Base-by-base conservation (phyloP, 30 jellyfish, hydroid and myxozoan species). In the Chironex yamaguchii region DNA sequence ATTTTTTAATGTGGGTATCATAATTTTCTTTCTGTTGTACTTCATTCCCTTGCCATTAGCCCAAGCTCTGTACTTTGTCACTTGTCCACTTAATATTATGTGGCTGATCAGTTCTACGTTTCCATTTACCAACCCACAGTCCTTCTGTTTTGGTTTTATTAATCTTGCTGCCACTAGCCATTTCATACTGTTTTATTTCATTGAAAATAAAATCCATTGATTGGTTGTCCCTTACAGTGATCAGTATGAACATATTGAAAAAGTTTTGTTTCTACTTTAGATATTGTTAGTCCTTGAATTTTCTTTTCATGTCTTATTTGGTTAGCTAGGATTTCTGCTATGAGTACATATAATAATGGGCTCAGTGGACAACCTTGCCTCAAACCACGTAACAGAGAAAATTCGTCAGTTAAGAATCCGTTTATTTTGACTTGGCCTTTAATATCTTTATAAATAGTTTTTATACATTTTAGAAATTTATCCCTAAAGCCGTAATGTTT, bases 71-170 rank as follows among this genome's bases (percentile, higher is more conserved):
- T 34, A 49, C 32, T 0, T 76, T 51, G 32, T 49, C 58, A n/a
- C 58, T 76, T 25, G 29, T 9, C 88, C 88, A 76, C 33, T 76
- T 31, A 35, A 51, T 51, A 17, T 78, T 36, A 2, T 11, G 49
- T 1, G 88, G 88, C 4, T 23, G 13, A 27, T 76, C 88, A 34
- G 29, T 53, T 4, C 88, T 62, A 34, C 71, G 21, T 76, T 76
- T 76, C 20, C 52, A 76, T 33, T 78, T 76, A 27, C 88, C 88
- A 12, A 76, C 78, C 88, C 88, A 76, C 23, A 76, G 71, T 54
- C 88, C 88, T 51, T 76, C 63, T 17, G 78, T 49, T 76, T 76
- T 76, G 53, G 11, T 48, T 23, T 14, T 53, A 34, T 76, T 76
- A 29, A 76, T 76, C 35, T 76, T 76, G 11, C 78, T 78, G 4